These are phyloP conservation scores for Myrmophylax atrothorax DNA, from an alignment of 2,113 vertebrate genomes.

Conservation along the genomic window DNA sequence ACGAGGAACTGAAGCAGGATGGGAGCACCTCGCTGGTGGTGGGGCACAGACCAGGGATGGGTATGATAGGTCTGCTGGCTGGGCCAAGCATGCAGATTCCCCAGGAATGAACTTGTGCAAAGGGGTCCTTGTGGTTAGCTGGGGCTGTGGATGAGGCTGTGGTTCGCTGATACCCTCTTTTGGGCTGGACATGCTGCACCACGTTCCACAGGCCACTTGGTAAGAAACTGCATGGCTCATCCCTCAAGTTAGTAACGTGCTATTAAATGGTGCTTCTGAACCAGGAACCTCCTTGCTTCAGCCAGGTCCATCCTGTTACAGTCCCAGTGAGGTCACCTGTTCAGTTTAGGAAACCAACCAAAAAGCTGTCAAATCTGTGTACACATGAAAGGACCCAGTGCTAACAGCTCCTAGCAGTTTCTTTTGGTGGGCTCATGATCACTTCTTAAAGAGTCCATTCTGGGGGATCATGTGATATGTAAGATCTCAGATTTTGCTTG, in stretches of 20 bases:
- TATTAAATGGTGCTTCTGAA: background rate
- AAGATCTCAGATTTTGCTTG: background rate
- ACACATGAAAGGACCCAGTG: background rate
- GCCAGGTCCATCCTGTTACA: background rate
- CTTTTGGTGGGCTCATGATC: background rate
- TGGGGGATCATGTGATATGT: rapidly evolving
- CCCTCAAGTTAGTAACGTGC: rapidly evolving
- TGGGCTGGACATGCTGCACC: background rate
- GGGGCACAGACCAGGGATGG: background rate
- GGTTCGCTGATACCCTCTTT: background rate
- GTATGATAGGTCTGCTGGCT: background rate
- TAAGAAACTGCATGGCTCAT: background rate
- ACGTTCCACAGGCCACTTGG: background rate
- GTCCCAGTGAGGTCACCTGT: background rate
- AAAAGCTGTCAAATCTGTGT: background rate
- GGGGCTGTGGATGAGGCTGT: background rate
- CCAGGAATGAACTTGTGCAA: background rate
- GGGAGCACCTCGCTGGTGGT: background rate
- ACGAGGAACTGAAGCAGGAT: rapidly evolving
- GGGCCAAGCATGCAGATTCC: background rate
- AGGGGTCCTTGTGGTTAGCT: background rate
- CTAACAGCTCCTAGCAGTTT: background rate
- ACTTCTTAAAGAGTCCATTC: background rate
- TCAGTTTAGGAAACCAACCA: background rate
- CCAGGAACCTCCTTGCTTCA: background rate